Conservation (phyloP, 2,888 invertebrate genomes). For the Chaetoderma sp. region DNA sequence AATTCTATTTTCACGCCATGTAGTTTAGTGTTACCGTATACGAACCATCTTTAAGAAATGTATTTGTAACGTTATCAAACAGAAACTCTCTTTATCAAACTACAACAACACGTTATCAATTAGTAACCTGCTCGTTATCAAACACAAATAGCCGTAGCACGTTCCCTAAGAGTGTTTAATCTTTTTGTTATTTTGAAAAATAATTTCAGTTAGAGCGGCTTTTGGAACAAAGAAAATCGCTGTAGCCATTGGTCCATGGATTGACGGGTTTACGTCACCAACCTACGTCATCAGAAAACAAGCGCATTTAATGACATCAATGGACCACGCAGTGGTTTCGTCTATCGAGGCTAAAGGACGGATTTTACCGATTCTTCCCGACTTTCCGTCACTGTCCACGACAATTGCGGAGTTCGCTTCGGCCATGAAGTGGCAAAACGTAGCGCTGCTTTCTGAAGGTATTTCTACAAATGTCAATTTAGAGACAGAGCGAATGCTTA, state of each 20-base stretch:
- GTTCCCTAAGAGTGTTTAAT: too few relatives aligned
- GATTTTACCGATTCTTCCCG: constrained; percentile 52
- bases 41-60: too few relatives aligned
- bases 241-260: constrained; percentile 57
- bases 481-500: too few relatives aligned
- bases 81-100: too few relatives aligned
- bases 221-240: constrained; percentile 43
- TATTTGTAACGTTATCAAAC: too few relatives aligned
- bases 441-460: constrained; percentile 60
- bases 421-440: constrained; percentile 46
- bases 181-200: too few relatives aligned
- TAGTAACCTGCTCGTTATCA: too few relatives aligned
- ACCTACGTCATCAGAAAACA: constrained; percentile 56
- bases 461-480: too few relatives aligned
- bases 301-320: constrained; percentile 53
- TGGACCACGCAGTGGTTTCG: constrained; percentile 24
- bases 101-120: too few relatives aligned
- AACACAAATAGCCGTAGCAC: too few relatives aligned
- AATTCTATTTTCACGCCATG: too few relatives aligned
- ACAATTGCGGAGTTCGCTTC: constrained; percentile 49
- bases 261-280: constrained; percentile 58
- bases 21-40: too few relatives aligned
- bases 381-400: constrained; percentile 46
- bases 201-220: constrained; percentile 44
- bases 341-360: constrained; percentile 40